These are phyloP conservation scores for Leptoclinus maculatus DNA, from an alignment of 2,797 vertebrate genomes.

Conservation along the genomic window DNA sequence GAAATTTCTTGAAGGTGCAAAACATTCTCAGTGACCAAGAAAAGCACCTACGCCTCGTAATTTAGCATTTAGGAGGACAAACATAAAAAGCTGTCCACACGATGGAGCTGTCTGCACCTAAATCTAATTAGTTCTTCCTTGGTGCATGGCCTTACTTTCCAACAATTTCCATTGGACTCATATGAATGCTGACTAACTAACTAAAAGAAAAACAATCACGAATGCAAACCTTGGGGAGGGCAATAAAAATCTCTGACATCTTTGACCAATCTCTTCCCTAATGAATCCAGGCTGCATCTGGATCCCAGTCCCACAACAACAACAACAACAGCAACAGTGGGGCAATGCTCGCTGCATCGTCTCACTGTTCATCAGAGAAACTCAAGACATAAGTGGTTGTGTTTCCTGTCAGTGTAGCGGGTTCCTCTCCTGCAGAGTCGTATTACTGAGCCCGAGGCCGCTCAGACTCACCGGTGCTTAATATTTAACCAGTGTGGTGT, in stretches of 20 bases:
- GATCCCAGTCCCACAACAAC: background rate
- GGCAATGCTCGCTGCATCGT: constrained; percentile 1
- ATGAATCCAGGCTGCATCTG: constrained; percentile 15
- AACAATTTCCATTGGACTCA: background rate
- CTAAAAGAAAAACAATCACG: background rate
- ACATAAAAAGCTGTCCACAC: constrained; percentile 1
- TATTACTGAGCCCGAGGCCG: constrained; percentile 56
- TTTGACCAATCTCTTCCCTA: background rate
- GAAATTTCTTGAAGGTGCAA: background rate
- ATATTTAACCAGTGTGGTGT: constrained; percentile 78
- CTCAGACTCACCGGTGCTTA: constrained; percentile 65
- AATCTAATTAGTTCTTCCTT: background rate
- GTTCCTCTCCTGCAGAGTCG: constrained; percentile 52
- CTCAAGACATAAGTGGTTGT: constrained; percentile 22
- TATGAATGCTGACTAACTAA: background rate
- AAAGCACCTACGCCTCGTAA: background rate
- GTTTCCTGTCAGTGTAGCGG: constrained; percentile 50
- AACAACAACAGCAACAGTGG: background rate
- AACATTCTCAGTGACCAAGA: background rate
- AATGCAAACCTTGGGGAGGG: background rate
- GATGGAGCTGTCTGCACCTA: constrained; percentile 6
- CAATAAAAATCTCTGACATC: background rate
- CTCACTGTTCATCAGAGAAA: constrained; percentile 35
- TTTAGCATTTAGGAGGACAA: background rate
- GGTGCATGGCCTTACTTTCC: background rate